Base-by-base conservation (phyloP, 2,797 vertebrate genomes). In the Typhlichthys subterraneus region DNA sequence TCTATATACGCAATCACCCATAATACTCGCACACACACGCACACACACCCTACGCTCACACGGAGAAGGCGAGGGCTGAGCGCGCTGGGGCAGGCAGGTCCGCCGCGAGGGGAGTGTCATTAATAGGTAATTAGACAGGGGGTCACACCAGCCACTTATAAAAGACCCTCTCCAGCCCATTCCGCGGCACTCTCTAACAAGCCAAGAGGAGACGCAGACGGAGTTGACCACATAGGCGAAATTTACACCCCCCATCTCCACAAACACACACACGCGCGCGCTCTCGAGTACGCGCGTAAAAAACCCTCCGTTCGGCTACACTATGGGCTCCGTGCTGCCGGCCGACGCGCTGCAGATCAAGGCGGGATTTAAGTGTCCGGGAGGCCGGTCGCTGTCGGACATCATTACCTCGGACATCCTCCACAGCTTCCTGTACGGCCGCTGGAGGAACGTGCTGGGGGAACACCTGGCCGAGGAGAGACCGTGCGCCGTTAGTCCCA, bases 331-430 rank as follows among this genome's bases (percentile, higher is more conserved):
- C 9, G 96, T 98, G 85, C 89, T 98, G 67, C 95, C 96, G 63
- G 93, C 95, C 2, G 96, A 98, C 69, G 88, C 95, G 50, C 76
- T 97, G 89, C 91, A 94, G 73, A 93, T 98, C 53, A 98, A 98
- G 88, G 92, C 94, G 17, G 94, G 94, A 80, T 93, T 96, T 86
- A 96, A 97, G 85, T 91, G 92, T 53, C 94, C 92, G 70, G 89
- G 33, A 38, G 33, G 93, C 57, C 91, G 96, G 56, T 93, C 95
- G 48, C 88, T 98, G 88, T 95, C 96, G 6, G 97, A 99, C 79
- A 95, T 98, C 83, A 99, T 99, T 94, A 99, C 96, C 73, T 98
- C 97, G 67, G 97, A 99, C 88, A 97, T 99, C 85, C 94, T 99
- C 60, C 97, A 99, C 94, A 99, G 97, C 78, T 99, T 98, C 83